A percentile compares a stretch with the other conserved stretches of the same genome.
These are phyloP conservation scores for Tachystola acroxantha DNA, from an alignment of 2,888 invertebrate genomes.

Conservation along the genomic window DNA sequence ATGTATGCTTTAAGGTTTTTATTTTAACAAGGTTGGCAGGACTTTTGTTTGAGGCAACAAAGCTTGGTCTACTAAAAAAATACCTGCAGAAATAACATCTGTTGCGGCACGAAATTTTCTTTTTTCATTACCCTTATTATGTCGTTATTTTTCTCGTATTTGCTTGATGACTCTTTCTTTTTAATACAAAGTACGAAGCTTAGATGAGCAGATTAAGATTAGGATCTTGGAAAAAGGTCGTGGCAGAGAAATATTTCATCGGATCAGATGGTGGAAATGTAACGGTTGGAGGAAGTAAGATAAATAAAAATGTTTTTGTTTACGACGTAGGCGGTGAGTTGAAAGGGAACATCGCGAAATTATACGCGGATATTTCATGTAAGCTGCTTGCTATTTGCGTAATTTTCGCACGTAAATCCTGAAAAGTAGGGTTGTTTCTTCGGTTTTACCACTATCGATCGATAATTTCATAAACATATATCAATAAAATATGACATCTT, in stretches of 20 bases:
- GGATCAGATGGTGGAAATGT: slow-evolving; percentile 4
- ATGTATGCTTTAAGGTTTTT: slow-evolving; percentile 41
- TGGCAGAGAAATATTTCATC: slow-evolving; percentile 4
- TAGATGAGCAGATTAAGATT: neutral
- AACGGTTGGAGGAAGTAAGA: neutral
- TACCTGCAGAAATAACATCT: slow-evolving; percentile 8
- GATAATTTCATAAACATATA: too few species aligned
- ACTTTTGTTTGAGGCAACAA: slow-evolving; percentile 20
- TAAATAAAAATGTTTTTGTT: slow-evolving; percentile 7
- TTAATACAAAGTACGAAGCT: neutral
- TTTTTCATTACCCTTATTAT: slow-evolving; percentile 9
- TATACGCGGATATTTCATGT: slow-evolving; percentile 1
- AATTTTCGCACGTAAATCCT: slow-evolving; percentile 1
- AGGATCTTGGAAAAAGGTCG: slow-evolving; percentile 2
- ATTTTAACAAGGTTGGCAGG: slow-evolving; percentile 39
- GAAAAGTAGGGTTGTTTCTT: neutral
- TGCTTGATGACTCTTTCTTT: slow-evolving; percentile 1
- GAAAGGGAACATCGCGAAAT: slow-evolving; percentile 2
- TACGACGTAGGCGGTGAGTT: neutral
- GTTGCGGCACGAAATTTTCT: slow-evolving; percentile 6
- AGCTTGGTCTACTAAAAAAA: slow-evolving; percentile 1
- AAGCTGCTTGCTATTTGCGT: slow-evolving; percentile 3
- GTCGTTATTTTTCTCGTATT: slow-evolving; percentile 2
- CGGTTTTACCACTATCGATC: too few species aligned
- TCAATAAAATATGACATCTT: too few species aligned